These are phyloP conservation scores for Plutella xylostella DNA, from an alignment of 2,888 invertebrate genomes.

Conservation along the genomic window DNA sequence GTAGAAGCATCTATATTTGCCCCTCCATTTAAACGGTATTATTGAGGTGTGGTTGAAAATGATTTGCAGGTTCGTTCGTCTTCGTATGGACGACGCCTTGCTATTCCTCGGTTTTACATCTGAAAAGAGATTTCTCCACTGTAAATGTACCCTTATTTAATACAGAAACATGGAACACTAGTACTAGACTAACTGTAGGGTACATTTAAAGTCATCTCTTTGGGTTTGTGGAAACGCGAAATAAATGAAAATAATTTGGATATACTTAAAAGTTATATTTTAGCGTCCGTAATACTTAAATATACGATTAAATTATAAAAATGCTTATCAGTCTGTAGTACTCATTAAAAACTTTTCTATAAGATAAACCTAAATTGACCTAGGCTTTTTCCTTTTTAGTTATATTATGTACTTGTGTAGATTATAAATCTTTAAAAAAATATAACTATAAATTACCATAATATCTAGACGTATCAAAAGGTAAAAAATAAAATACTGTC, in stretches of 20 bases:
- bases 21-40: constrained; percentile 63
- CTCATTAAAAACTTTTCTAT: too few relatives aligned
- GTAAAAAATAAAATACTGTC: background rate
- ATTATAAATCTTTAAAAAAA: background rate
- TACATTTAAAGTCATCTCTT: constrained; percentile 42
- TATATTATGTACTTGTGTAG: too few relatives aligned
- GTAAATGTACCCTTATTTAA: constrained; percentile 54
- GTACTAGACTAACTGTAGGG: constrained; percentile 18
- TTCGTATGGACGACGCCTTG: constrained; percentile 52
- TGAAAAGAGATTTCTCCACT: constrained; percentile 52
- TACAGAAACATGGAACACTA: background rate
- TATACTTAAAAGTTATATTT: background rate
- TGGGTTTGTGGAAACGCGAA: background rate
- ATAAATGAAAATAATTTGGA: background rate
- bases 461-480: background rate
- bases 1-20: constrained; percentile 57
- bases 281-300: too few relatives aligned
- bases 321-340: too few relatives aligned
- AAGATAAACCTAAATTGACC: too few relatives aligned
- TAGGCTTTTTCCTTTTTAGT: too few relatives aligned
- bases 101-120: constrained; percentile 46
- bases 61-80: constrained; percentile 51
- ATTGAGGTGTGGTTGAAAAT: constrained; percentile 57
- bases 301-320: too few relatives aligned
- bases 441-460: background rate